A percentile compares a stretch with the other conserved stretches of the same genome.
phyloP scores from a whole-genome alignment of 2,888 invertebrate genomes.

The Drosophila diplacantha region DNA sequence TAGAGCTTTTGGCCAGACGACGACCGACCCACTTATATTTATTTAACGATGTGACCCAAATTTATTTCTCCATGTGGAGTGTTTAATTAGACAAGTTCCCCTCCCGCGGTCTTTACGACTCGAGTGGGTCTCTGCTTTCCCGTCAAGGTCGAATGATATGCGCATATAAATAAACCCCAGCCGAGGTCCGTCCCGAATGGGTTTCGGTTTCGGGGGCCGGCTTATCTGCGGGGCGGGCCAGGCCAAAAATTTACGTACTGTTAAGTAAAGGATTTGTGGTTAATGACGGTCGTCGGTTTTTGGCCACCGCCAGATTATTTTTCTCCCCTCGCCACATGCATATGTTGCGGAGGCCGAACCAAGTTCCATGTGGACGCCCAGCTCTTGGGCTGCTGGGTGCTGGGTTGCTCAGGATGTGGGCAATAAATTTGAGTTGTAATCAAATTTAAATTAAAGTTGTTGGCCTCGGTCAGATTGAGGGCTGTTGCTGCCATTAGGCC shows the following conservation, averaged over 20 bases:
- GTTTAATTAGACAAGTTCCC: conserved; percentile 64
- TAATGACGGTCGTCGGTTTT: conserved; percentile 64
- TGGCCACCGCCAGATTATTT: conserved; percentile 30
- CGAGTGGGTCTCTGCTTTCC: conserved; percentile 48
- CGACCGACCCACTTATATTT: conserved; percentile 69
- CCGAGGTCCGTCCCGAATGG: conserved; percentile 21
- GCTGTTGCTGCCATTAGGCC: conserved; percentile 7
- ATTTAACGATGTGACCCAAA: conserved; percentile 74
- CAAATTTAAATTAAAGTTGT: conserved; percentile 69
- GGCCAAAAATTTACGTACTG: conserved; percentile 71
- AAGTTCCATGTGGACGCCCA: conserved; percentile 19
- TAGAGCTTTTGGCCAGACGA: conserved; percentile 42
- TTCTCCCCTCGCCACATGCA: conserved; percentile 15
- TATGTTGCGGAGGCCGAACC: conserved; percentile 25
- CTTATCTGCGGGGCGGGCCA: conserved; percentile 59
- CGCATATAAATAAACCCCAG: conserved; percentile 52
- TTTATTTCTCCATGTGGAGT: conserved; percentile 70
- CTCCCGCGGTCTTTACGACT: conserved; percentile 61
- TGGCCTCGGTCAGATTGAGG: conserved; percentile 22
- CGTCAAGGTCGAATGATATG: conserved; percentile 69
- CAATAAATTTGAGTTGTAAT: conserved; percentile 67
- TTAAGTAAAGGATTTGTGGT: conserved; percentile 73
- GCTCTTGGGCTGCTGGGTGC: conserved; percentile 4
- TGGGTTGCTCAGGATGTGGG: conserved; percentile 53
- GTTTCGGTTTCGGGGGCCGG: conserved; percentile 21